phyloP scores from a whole-genome alignment of 2,888 invertebrate species.

The Margaritifera margaritifera region DNA sequence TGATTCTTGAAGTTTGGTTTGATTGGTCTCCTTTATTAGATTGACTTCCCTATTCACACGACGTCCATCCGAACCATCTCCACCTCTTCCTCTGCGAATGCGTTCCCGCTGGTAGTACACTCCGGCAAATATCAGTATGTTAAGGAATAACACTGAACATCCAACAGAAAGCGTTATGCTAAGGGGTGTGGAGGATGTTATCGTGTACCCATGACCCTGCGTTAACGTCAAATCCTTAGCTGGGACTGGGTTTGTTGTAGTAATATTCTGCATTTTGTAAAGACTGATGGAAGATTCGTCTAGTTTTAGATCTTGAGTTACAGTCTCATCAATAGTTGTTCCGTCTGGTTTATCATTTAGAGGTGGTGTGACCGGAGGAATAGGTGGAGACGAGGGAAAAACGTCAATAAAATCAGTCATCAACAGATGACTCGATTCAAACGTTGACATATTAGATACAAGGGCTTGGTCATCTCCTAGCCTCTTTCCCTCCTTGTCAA shows the following conservation, averaged over 20 bases:
- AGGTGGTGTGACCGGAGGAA: slow-evolving; percentile 26
- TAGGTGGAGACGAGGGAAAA: slow-evolving; percentile 64
- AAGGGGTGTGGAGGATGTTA: slow-evolving; percentile 55
- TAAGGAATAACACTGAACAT: slow-evolving; percentile 90
- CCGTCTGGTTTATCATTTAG: slow-evolving; percentile 10
- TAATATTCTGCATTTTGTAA: background rate
- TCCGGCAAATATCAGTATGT: slow-evolving; percentile 93
- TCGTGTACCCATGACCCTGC: too few relatives aligned
- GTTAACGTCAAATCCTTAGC: too few relatives aligned
- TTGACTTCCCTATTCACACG: too few relatives aligned
- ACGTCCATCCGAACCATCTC: slow-evolving; percentile 3
- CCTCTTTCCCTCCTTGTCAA: slow-evolving; percentile 86
- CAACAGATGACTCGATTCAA: slow-evolving; percentile 87
- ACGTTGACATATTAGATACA: slow-evolving; percentile 88
- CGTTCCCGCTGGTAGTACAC: slow-evolving; percentile 86
- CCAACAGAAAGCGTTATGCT: slow-evolving; percentile 86
- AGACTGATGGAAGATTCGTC: slow-evolving; percentile 2
- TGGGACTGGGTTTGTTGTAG: background rate
- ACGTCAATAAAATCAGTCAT: slow-evolving; percentile 42
- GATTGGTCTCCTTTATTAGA: too few relatives aligned
- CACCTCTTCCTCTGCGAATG: slow-evolving; percentile 54
- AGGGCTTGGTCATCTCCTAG: slow-evolving; percentile 89
- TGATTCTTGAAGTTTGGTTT: too few relatives aligned
- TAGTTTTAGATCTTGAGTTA: slow-evolving; percentile 2
- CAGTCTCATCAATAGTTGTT: slow-evolving; percentile 9